A percentile compares a stretch with the other conserved stretches of the same genome.
Conservation (phyloP, 2,888 invertebrate genomes). For the Caenorhabditis zanzibari region DNA sequence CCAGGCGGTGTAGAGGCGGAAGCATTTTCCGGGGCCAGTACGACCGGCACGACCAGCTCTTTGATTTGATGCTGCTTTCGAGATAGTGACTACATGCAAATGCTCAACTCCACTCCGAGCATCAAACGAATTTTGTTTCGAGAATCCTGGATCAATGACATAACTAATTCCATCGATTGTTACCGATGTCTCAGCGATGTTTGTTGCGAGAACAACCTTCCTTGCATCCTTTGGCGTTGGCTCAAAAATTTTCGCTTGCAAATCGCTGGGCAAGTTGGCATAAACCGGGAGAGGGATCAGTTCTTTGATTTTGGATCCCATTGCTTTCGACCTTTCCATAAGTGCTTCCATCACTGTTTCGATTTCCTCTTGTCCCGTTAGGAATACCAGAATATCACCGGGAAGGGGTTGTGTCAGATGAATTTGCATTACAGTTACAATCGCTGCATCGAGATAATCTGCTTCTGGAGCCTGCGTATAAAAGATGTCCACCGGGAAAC, state of each 20-base stretch:
- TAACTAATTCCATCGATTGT: constrained; percentile 99
- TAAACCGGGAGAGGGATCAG: constrained; percentile 96
- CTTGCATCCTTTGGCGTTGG: constrained; percentile 97
- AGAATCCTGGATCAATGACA: constrained; percentile 99
- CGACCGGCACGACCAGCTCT: constrained; percentile 96
- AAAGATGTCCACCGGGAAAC: constrained; percentile 95
- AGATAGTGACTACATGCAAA: constrained; percentile 97
- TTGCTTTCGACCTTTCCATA: constrained; percentile 91
- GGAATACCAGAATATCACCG: constrained; percentile 96
- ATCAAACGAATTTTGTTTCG: constrained; percentile 98
- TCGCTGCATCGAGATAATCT: constrained; percentile 91
- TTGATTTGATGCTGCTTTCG: constrained; percentile 96
- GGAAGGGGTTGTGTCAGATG: constrained; percentile 94
- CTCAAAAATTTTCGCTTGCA: constrained; percentile 99
- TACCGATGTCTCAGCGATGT: constrained; percentile 98
- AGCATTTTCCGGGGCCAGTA: constrained; percentile 99
- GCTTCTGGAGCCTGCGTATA: constrained; percentile 99
- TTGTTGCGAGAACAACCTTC: constrained; percentile 97
- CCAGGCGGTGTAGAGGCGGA: constrained; percentile 98
- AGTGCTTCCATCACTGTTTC: constrained; percentile 85
- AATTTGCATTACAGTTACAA: constrained; percentile 91
- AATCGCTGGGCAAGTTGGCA: constrained; percentile 97
- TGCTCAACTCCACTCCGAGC: constrained; percentile 99
- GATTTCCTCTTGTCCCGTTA: constrained; percentile 87
- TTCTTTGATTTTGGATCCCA: constrained; percentile 95